A percentile compares a stretch with the other conserved stretches of the same genome.
phyloP scores from a whole-genome alignment of 2,113 vertebrate genomes.

The Rynchops niger region DNA sequence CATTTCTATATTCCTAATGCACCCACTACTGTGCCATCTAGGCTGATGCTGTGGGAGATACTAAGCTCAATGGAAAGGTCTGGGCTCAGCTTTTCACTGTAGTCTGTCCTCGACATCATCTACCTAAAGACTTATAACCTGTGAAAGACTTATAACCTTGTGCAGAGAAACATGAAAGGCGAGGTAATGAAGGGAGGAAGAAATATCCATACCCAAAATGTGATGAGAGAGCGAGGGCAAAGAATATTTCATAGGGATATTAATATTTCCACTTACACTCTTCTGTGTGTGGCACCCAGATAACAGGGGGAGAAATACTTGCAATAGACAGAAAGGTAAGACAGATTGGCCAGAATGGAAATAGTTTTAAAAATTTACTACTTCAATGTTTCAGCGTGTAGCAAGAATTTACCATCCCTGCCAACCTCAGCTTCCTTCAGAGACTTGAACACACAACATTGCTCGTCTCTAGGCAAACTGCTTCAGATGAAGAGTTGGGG shows the following conservation, averaged over 20 bases:
- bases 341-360: conserved; percentile 27
- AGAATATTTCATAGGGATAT: conserved; percentile 11
- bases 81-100: neutral
- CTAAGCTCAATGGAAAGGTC: neutral
- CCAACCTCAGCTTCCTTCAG: conserved; percentile 43
- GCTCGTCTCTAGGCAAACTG: conserved; percentile 9
- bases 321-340: conserved; percentile 21
- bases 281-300: neutral
- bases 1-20: neutral
- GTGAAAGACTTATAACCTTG: neutral
- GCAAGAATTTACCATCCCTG: conserved; percentile 38
- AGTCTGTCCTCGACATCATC: neutral
- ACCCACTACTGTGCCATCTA: neutral
- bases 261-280: conserved; percentile 16
- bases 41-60: neutral
- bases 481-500: conserved; percentile 30
- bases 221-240: neutral
- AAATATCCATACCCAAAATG: neutral
- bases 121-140: neutral
- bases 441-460: neutral
- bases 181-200: neutral
- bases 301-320: neutral
- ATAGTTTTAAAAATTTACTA: conserved; percentile 53
- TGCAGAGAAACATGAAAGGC: neutral
- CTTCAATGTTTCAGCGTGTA: neutral